A percentile compares a stretch with the other conserved stretches of the same genome.
Conservation (phyloP, 1,140 invertebrate genomes). For the Drosophila yakuba region DNA sequence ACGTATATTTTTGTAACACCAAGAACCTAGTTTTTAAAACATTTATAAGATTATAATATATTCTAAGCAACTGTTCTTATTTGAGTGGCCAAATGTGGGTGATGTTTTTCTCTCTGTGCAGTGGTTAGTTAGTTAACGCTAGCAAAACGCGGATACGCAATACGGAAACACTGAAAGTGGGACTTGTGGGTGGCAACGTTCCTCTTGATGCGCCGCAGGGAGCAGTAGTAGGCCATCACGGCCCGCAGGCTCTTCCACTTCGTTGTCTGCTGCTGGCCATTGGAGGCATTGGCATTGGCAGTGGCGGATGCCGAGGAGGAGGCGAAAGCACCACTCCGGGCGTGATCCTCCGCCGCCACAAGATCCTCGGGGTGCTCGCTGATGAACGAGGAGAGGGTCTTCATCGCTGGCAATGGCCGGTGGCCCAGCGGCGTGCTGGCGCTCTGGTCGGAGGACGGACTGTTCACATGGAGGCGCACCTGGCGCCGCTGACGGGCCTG, state of each 20-base stretch:
- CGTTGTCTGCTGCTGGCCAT: slow-evolving; percentile 86
- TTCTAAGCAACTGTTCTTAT: neutral
- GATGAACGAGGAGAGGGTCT: slow-evolving; percentile 72
- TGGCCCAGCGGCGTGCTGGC: slow-evolving; percentile 72
- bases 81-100: slow-evolving; percentile 1
- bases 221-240: slow-evolving; percentile 94
- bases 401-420: slow-evolving; percentile 46
- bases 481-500: slow-evolving; percentile 57
- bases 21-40: too few relatives aligned
- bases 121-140: slow-evolving; percentile 7
- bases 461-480: slow-evolving; percentile 71
- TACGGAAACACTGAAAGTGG: slow-evolving; percentile 27
- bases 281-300: neutral
- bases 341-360: neutral
- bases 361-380: slow-evolving; percentile 74
- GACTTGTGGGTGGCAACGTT: slow-evolving; percentile 84
- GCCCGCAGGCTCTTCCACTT: slow-evolving; percentile 93
- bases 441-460: slow-evolving; percentile 74
- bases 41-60: too few relatives aligned
- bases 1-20: too few relatives aligned
- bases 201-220: slow-evolving; percentile 95
- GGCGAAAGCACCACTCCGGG: neutral
- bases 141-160: slow-evolving; percentile 22
- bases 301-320: neutral
- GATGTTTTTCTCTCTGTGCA: slow-evolving; percentile 17